Conservation (phyloP, 2,113 vertebrate genomes). For the Rhagologus leucostigma region DNA sequence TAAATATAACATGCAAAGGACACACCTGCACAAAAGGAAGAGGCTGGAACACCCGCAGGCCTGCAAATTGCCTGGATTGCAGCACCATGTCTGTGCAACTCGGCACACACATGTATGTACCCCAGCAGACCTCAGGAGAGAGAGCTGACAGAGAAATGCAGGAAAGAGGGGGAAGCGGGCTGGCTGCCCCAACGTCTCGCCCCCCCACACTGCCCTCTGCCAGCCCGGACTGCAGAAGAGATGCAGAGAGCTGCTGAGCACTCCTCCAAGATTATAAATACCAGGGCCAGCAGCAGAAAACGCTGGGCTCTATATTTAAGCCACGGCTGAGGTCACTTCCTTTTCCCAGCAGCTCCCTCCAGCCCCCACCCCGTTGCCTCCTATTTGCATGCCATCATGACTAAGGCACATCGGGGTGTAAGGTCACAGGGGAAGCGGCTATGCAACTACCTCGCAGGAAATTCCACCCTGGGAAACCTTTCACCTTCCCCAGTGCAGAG, state of each 20-base stretch:
- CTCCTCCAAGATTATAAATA: neutral
- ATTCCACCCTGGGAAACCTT: conserved; percentile 55
- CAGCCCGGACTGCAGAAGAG: neutral
- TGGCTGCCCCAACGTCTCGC: neutral
- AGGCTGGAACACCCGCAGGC: neutral
- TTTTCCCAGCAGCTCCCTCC: conserved; percentile 37
- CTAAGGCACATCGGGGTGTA: conserved; percentile 34
- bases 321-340: conserved; percentile 47
- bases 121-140: neutral
- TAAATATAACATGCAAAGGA: neutral
- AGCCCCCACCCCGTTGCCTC: neutral
- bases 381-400: conserved; percentile 43
- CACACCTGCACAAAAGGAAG: neutral
- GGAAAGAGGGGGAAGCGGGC: neutral
- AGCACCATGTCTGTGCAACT: neutral
- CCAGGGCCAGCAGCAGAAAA: neutral
- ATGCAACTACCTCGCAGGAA: conserved; percentile 19
- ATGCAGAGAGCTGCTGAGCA: neutral
- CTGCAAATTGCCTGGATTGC: neutral
- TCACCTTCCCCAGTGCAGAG: neutral
- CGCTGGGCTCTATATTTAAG: conserved; percentile 59
- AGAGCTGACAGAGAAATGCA: fast-evolving
- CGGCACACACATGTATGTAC: fast-evolving
- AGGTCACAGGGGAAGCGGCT: conserved; percentile 31
- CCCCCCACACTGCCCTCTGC: neutral